phyloP scores from a whole-genome alignment of 2,888 invertebrate species.

The Hylaea fasciaria region DNA sequence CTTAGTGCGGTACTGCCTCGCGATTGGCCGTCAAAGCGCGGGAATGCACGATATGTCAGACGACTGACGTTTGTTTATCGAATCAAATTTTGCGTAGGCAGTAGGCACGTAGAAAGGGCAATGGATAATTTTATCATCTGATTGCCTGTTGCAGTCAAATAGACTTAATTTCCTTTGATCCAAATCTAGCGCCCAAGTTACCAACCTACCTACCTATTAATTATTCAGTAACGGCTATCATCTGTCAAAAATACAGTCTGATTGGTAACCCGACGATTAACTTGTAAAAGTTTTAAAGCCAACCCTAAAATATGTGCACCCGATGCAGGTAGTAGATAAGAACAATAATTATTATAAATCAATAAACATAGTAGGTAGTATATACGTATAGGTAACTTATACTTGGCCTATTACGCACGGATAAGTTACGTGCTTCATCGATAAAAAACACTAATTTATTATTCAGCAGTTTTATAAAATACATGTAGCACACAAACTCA shows the following conservation, averaged over 20 bases:
- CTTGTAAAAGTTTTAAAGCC: not conserved
- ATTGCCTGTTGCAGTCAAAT: constrained; percentile 43
- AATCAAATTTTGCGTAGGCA: constrained; percentile 53
- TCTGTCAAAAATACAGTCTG: not conserved
- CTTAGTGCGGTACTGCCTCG: constrained; percentile 64
- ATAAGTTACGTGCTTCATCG: too few relatives aligned
- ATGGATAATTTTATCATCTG: constrained; percentile 42
- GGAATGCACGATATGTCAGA: constrained; percentile 67
- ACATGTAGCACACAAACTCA: too few relatives aligned
- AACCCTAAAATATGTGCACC: too few relatives aligned
- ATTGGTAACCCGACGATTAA: constrained; percentile 10
- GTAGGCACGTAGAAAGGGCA: constrained; percentile 47
- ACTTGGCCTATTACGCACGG: too few relatives aligned
- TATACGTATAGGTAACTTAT: too few relatives aligned
- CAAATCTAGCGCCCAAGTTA: constrained; percentile 51
- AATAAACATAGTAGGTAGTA: too few relatives aligned
- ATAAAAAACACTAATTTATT: too few relatives aligned
- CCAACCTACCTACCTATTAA: too few relatives aligned
- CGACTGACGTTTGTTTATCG: constrained; percentile 55
- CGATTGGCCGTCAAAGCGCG: constrained; percentile 70
- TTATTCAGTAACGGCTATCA: too few relatives aligned
- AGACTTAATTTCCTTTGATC: constrained; percentile 53
- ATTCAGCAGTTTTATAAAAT: too few relatives aligned
- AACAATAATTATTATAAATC: too few relatives aligned
- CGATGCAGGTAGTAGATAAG: too few relatives aligned